These are phyloP conservation scores for Alligator sinensis DNA, from an alignment of 2,113 vertebrate species.

Conservation along the genomic window DNA sequence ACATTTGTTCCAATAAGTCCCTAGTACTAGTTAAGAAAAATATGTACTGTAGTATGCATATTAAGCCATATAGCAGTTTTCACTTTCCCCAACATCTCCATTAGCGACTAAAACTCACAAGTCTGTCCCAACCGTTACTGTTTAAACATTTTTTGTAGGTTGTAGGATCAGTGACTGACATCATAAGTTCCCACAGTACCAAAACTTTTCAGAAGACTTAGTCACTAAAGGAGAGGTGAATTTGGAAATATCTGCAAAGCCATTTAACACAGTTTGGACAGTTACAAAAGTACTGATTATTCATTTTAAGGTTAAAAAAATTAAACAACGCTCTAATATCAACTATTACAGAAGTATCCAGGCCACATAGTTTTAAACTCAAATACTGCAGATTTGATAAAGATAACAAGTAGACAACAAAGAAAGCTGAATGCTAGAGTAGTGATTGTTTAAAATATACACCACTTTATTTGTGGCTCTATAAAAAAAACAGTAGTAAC, in stretches of 20 bases:
- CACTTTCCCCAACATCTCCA: not conserved
- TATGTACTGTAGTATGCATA: not conserved
- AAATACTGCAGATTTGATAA: not conserved
- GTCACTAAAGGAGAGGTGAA: not conserved
- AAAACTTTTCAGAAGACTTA: not conserved
- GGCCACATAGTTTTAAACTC: not conserved
- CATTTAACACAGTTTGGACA: not conserved
- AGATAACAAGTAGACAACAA: not conserved
- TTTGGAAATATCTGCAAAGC: not conserved
- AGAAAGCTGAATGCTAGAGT: not conserved
- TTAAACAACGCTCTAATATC: not conserved
- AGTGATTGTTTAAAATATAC: too few relatives aligned
- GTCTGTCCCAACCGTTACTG: not conserved
- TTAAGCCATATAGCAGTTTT: not conserved
- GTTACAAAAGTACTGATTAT: accelerated
- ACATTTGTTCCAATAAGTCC: not conserved
- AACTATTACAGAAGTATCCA: not conserved
- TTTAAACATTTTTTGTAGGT: not conserved
- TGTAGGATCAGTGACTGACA: not conserved
- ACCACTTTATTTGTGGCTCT: too few relatives aligned
- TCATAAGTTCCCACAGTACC: not conserved
- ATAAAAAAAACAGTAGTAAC: not conserved
- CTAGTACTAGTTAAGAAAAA: not conserved
- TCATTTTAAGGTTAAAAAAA: not conserved
- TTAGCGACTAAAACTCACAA: not conserved